A percentile compares a stretch with the other conserved stretches of the same genome.
Evolutionary conservation across 1,140 invertebrate species (phyloP).

Genomic region (Capitella teleta): DNA sequence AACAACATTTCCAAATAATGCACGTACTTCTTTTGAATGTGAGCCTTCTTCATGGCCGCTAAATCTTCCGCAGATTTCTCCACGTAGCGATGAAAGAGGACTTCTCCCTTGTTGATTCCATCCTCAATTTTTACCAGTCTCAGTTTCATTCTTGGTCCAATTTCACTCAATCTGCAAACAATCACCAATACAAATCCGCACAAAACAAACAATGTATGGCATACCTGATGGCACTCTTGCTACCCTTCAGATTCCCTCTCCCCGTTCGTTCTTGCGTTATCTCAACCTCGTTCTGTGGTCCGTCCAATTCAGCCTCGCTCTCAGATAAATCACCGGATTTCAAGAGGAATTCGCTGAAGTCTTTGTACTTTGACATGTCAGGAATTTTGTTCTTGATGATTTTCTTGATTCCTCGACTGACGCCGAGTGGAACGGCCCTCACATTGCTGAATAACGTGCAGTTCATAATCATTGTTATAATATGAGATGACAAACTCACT

Average conservation of each 20-base stretch:
- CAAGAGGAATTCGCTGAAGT: constrained; percentile 81
- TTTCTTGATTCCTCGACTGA: constrained; percentile 89
- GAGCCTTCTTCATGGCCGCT: no score
- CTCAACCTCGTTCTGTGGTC: constrained; percentile 38
- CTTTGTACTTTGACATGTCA: constrained; percentile 71
- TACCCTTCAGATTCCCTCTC: constrained; percentile 61
- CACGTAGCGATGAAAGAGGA: constrained; percentile 66
- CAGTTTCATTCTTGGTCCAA: constrained; percentile 63
- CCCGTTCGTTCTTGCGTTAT: constrained; percentile 50
- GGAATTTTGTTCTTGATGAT: constrained; percentile 82
- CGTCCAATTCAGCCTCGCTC: constrained; percentile 76
- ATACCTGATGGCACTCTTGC: constrained; percentile 59
- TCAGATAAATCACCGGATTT: constrained; percentile 78
- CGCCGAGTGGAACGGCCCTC: constrained; percentile 62
- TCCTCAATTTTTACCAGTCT: constrained; percentile 91
- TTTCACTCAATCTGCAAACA: constrained; percentile 64
- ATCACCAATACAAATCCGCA: background rate
- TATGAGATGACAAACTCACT: constrained; percentile 52
- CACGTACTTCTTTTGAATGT: no score
- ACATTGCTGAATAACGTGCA: constrained; percentile 43
- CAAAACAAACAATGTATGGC: background rate
- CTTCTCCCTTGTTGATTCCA: constrained; percentile 79
- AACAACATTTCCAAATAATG: no score
- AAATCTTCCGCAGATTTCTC: constrained; percentile 77
- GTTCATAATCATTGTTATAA: no score